Base-by-base conservation (phyloP, 2,113 vertebrate genomes). In the Phylloscopus whistleri region DNA sequence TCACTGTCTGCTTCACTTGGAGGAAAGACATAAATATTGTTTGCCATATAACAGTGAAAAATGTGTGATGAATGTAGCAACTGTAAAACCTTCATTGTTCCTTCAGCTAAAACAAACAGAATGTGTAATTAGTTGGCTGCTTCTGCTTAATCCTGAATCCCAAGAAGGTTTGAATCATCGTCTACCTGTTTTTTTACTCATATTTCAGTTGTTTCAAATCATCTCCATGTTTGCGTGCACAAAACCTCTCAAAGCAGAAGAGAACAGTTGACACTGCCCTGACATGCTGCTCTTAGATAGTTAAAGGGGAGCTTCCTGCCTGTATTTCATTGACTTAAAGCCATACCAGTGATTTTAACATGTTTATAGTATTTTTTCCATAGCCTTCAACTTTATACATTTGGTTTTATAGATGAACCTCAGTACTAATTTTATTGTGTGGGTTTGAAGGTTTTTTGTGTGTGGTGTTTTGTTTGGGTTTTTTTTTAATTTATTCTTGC, bases 1-100 rank as follows among this genome's bases (percentile, higher is more conserved):
- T 97, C 91, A 41, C 3, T 96, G 97, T 95, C 97, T 97, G 91
- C 94, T 95, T 93, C 95, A 72, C 85, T 96, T 96, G 85, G 79
- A 95, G 77, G 55, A 95, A 91, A 95, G 93, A 79, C 94, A 89
- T 97, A 96, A 97, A 96, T 98, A 96, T 64, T 93, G 84, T 97
- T 98, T 97, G 91, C 95, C 85, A 88, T 63, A 8, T 92, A 96
- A 80, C 66, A 70, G 80, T 95, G 94, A 95, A 94, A 94, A 96
- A 89, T 90, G 83, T 78, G 62, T 93, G 87, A 89, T 96, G 93
- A 70, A 51, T 90, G 92, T 91, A 94, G 64, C 83, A 78, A 93
- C 81, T 81, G 69, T 87, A 95, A 85, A 96, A 90, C 88, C 55
- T 80, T 94, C 82, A 68, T 94, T 96, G 94, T 94, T 91, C 62